Evolutionary conservation across 2,888 invertebrate genomes (phyloP).

Genomic region (Synergus laeviventris): DNA sequence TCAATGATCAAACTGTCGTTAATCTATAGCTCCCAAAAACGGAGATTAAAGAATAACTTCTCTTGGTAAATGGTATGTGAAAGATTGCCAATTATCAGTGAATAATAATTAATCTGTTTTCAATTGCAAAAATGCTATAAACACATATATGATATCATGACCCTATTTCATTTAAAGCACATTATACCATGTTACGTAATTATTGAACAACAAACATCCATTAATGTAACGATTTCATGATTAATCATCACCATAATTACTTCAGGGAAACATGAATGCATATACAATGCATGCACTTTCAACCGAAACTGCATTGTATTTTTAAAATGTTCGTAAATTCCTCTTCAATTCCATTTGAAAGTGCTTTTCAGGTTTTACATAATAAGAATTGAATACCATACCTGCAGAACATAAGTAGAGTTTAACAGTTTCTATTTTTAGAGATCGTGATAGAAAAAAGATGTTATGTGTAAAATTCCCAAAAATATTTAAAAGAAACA

Average conservation of each 20-base stretch:
- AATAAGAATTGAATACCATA: too few species aligned
- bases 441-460: too few species aligned
- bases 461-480: too few species aligned
- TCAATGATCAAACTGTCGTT: not conserved
- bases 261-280: not conserved
- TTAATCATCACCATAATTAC: slow-evolving; percentile 24
- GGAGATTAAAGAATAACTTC: not conserved
- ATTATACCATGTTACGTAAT: slow-evolving; percentile 12
- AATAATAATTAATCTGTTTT: not conserved
- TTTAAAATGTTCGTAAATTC: not conserved
- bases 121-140: too few species aligned
- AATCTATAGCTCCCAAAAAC: slow-evolving; percentile 23
- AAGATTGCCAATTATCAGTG: not conserved
- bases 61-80: slow-evolving; percentile 12
- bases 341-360: not conserved
- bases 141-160: not conserved
- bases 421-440: too few species aligned
- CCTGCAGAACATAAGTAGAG: too few species aligned
- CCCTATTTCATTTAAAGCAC: slow-evolving; percentile 14
- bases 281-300: not conserved
- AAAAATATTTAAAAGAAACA: too few species aligned
- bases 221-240: slow-evolving; percentile 19
- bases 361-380: too few species aligned
- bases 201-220: slow-evolving; percentile 9
- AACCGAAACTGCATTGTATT: not conserved